Evolutionary conservation across 1,140 invertebrate genomes (phyloP), one percentile per base, ranked within the genome.

Genomic region (Maconellicoccus hirsutus): DNA sequence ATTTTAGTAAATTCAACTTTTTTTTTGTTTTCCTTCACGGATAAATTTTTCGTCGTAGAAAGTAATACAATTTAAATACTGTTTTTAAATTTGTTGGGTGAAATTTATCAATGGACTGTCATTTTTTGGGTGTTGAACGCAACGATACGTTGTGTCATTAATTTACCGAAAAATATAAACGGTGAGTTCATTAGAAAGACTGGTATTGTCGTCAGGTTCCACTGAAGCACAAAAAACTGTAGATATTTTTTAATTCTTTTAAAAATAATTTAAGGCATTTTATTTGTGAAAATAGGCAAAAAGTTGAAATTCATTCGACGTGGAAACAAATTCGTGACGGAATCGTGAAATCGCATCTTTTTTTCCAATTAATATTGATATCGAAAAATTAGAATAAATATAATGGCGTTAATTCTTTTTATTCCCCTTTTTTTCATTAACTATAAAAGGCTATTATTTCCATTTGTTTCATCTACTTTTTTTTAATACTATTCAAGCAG

Each of bases 361-460:
- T 66, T 25, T 66, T 52, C n/a, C 42, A 52, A 52, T 52, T 52
- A 26, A 23, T 26, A 66, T 66, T 22, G 61, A 66, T 66, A 66
- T 23, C 16, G 22, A 66, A 66, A 61, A 66, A 66, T 66, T 66
- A 66, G 25, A 66, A 26, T 66, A 26, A 66, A 66, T 25, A 66
- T 23, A 23, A 66, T n/a, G n/a, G 25, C 8, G 10, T 66, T 26
- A 66, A 66, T 66, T 66, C 25, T 25, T 23, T 66, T 26, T 66
- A 6, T 66, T 66, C 25, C 25, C 4, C 25, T 66, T 66, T 3
- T 14, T 66, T 8, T 3, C 25, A 16, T 14, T 8, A 16, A 66
- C 25, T 23, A 14, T 23, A 26, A 66, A 66, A 26, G 61, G 25
- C 61, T 66, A 66, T 66, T 66, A 66, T 66, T 66, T 26, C 61